Evolutionary conservation across 2,797 vertebrate species (phyloP), one percentile per base, ranked within the genome.

Genomic region (Geranospiza caerulescens): DNA sequence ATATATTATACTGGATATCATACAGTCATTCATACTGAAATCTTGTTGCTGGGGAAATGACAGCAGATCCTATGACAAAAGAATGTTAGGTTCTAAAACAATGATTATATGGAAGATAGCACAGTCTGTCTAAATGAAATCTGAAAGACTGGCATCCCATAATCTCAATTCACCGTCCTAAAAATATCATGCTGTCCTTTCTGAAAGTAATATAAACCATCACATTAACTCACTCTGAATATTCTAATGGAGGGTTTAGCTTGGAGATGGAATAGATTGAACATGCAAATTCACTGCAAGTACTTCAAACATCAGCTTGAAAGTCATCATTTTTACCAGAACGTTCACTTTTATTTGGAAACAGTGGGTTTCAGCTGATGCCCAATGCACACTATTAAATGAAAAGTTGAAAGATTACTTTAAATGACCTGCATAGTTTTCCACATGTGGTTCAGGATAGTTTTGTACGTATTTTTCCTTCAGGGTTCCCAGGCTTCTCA

Each of bases 181-280:
- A 96, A 97, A 96, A 94, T 92, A 95, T 31, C 10, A 0, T 75
- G 36, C 82, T 92, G 73, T 92, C 85, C 91, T 91, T 96, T 90
- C 90, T 96, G 93, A 91, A 89, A 87, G 40, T 73, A 84, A 93
- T 70, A 70, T 82, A 96, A 96, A 53, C 76, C 42, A 59, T 73
- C 76, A 82, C 63, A 89, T 91, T 89, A 88, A 55, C 59, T 93
- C 78, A 66, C 21, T 79, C 79, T 2, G 29, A 75, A 93, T 93
- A 84, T 95, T 82, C 70, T 82, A 89, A 10, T 87, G 47, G 34
- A 81, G 42, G 15, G 10, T 70, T 96, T 94, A 87, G 42, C 67
- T 84, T 63, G 52, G 50, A 94, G 36, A 82, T 59, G 55, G 76
- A 92, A 92, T 91, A 90, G n/a, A 79, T 47, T 84, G 82, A 87